A percentile compares a stretch with the other conserved stretches of the same genome.
phyloP scores from a whole-genome alignment of 2,797 vertebrate species.

The Ctenopoma multispine region DNA sequence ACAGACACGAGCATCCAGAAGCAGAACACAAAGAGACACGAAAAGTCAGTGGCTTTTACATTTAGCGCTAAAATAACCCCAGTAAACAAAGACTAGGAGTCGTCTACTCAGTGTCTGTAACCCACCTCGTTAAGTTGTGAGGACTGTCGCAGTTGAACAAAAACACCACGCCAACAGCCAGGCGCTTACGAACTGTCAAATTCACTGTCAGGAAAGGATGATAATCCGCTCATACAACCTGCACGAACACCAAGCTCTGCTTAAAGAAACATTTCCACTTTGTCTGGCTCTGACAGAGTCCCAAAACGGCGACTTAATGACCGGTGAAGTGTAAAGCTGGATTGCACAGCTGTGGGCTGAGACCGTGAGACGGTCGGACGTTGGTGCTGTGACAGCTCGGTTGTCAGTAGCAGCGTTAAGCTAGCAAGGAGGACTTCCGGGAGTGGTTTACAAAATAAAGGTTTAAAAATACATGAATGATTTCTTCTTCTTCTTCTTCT shows the following conservation, averaged over 20 bases:
- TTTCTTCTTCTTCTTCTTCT: background rate
- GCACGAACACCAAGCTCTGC: background rate
- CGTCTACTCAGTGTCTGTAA: background rate
- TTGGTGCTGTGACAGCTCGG: slow-evolving; percentile 27
- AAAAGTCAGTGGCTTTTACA: background rate
- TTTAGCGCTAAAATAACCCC: background rate
- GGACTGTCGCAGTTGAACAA: slow-evolving; percentile 33
- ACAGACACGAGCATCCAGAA: slow-evolving; percentile 20
- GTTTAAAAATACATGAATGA: background rate
- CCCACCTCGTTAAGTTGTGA: slow-evolving; percentile 36
- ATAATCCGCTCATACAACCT: slow-evolving; percentile 13
- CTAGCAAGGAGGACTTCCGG: slow-evolving; percentile 28
- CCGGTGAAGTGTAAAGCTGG: background rate
- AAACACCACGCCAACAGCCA: slow-evolving; percentile 12
- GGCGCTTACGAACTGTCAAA: slow-evolving; percentile 25
- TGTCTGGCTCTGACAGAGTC: background rate
- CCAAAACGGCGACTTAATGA: background rate
- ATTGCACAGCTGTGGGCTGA: background rate
- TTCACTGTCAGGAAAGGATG: slow-evolving; percentile 20
- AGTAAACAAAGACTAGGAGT: background rate
- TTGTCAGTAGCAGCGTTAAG: slow-evolving; percentile 28
- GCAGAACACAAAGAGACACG: background rate
- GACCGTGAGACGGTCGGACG: background rate
- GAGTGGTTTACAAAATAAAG: slow-evolving; percentile 34
- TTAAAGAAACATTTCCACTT: slow-evolving; percentile 2